These are phyloP conservation scores for Pristionchus exspectatus DNA, from an alignment of 2,888 invertebrate species.

Conservation along the genomic window DNA sequence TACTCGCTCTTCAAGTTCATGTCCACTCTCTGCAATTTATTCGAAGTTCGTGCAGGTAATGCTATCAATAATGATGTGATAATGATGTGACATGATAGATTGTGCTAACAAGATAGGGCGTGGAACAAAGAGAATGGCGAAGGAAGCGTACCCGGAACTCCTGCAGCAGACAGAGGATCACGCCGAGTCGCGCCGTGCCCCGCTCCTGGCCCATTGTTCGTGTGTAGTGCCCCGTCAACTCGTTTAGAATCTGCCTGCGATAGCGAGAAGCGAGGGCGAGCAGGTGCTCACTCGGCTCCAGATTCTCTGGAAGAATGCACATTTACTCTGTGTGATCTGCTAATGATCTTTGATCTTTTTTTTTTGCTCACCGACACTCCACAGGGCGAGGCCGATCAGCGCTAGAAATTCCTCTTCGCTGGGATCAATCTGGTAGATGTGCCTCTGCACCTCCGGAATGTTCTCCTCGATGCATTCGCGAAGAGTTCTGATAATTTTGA, in stretches of 20 bases:
- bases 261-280: neutral
- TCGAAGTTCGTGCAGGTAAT: too few relatives aligned
- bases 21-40: too few relatives aligned
- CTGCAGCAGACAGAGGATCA: neutral
- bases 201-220: neutral
- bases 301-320: neutral
- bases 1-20: too few relatives aligned
- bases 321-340: neutral
- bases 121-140: too few relatives aligned
- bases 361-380: neutral
- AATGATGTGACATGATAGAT: too few relatives aligned
- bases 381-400: neutral
- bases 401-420: neutral
- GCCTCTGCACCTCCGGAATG: neutral
- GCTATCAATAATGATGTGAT: too few relatives aligned
- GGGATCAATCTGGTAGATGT: neutral
- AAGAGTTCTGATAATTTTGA: neutral
- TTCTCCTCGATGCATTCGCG: neutral
- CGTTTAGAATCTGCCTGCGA: neutral
- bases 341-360: too few relatives aligned
- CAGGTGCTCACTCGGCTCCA: neutral
- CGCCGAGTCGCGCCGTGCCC: neutral
- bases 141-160: neutral
- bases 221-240: neutral
- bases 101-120: too few relatives aligned